phyloP scores from a whole-genome alignment of 2,888 invertebrate species.

The Pycnomerus fuliginosus region DNA sequence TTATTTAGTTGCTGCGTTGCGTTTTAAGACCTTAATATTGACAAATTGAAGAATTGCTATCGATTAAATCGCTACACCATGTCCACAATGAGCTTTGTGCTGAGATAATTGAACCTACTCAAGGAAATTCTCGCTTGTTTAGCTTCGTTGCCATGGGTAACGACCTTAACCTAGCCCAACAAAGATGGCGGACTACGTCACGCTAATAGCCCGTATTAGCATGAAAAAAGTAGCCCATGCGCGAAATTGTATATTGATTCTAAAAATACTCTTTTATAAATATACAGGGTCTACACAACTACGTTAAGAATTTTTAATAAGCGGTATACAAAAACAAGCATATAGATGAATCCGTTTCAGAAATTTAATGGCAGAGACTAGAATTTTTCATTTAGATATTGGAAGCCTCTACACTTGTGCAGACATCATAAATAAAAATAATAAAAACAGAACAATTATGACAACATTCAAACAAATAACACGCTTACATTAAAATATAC shows the following conservation, averaged over 20 bases:
- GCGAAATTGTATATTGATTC: constrained; percentile 20
- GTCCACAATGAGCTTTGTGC: no score
- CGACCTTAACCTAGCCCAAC: no score
- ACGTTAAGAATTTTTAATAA: constrained; percentile 1
- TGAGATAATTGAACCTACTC: no score
- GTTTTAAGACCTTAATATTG: no score
- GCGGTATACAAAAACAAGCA: constrained; percentile 9
- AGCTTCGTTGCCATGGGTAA: no score
- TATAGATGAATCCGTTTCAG: constrained; percentile 12
- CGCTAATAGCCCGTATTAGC: no score
- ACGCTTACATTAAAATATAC: constrained; percentile 4
- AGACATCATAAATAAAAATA: constrained; percentile 17
- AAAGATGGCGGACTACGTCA: no score
- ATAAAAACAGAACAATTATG: constrained; percentile 5
- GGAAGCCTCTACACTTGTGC: constrained; percentile 8
- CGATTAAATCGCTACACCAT: no score
- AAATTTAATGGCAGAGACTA: constrained; percentile 10
- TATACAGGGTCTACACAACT: constrained; percentile 13
- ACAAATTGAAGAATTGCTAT: no score
- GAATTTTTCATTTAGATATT: constrained; percentile 11
- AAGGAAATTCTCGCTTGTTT: no score
- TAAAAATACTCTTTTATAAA: constrained; percentile 16
- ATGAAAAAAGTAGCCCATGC: no score
- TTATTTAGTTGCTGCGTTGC: no score
- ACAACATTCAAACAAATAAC: constrained; percentile 5